A percentile compares a stretch with the other conserved stretches of the same genome.
These are phyloP conservation scores for Salpingus planirostris DNA, from an alignment of 2,888 invertebrate species.

Conservation along the genomic window DNA sequence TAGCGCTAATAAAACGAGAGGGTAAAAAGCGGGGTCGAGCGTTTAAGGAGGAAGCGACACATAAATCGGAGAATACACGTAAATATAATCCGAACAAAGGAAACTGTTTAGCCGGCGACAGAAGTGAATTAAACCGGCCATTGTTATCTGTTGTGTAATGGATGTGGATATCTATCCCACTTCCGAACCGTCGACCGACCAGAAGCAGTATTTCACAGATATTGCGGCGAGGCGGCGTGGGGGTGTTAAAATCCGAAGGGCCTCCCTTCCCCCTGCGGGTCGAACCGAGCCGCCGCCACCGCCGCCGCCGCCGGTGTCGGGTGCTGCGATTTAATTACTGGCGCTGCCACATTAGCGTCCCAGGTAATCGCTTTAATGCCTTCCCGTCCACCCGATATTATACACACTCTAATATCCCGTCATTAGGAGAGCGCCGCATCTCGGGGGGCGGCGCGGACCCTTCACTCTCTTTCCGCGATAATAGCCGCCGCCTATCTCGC, in stretches of 20 bases:
- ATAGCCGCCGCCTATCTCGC: conserved; percentile 5
- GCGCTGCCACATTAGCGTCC: conserved; percentile 17
- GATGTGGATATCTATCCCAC: conserved; percentile 36
- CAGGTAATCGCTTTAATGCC: conserved; percentile 20
- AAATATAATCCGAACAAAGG: conserved; percentile 37
- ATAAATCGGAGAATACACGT: conserved; percentile 32
- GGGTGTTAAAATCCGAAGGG: conserved; percentile 8
- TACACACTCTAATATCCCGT: conserved; percentile 16
- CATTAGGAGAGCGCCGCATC: conserved; percentile 8
- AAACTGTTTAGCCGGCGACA: conserved; percentile 38
- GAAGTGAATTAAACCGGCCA: conserved; percentile 39
- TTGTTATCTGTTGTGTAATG: conserved; percentile 40
- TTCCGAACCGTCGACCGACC: conserved; percentile 30
- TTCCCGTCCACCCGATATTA: conserved; percentile 19
- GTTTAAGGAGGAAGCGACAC: conserved; percentile 24
- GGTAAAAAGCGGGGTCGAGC: conserved; percentile 5
- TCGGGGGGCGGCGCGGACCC: too few species aligned
- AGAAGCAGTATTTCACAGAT: conserved; percentile 35
- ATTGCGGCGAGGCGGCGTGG: conserved; percentile 19
- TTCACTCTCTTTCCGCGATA: conserved; percentile 4
- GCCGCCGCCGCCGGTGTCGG: background rate
- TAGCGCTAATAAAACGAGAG: conserved; percentile 23
- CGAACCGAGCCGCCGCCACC: background rate
- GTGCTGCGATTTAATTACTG: conserved; percentile 18
- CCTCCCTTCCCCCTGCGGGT: conserved; percentile 1